Evolutionary conservation across 2,113 vertebrate species (phyloP), one percentile per base, ranked within the genome.

Genomic region (Solea senegalensis): DNA sequence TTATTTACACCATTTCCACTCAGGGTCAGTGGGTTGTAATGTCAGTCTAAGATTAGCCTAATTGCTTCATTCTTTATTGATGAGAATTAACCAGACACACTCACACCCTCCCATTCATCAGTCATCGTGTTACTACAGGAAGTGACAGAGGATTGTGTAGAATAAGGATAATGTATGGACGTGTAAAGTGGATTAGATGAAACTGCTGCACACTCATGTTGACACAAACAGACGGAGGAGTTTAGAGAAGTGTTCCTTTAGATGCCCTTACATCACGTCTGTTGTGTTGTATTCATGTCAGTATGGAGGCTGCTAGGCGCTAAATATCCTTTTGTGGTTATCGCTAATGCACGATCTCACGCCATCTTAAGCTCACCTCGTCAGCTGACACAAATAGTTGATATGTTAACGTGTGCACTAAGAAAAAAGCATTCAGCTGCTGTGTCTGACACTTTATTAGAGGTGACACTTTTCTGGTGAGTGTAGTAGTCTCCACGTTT

Each of bases 11-110:
- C 21, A 1, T 21, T 34, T 34, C 34, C 34, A 34, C 34, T 34
- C 34, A 34, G 34, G 34, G 34, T 34, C 34, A 34, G 34, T 34
- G 34, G 34, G 34, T 34, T 34, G 34, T 34, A 34, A 34, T 34
- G 34, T 88, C 82, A 83, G 72, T 86, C 80, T 80, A 75, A 88
- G 79, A 90, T 90, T 79, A 90, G 60, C 69, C 80, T 88, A 90
- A 91, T 91, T 90, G 88, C 84, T 82, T 89, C 86, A 86, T 89
- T 88, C 76, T 74, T 88, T 89, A 91, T 88, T 91, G 82, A 91
- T 90, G 83, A 86, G 74, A 87, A 88, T 84, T 80, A 72, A 78
- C 74, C 26, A 60, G 63, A 72, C 77, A 16, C 53, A 45, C 69
- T 34, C 52, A 28, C 53, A 45, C 69, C 26, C 52, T 26, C 58